A percentile compares a stretch with the other conserved stretches of the same genome.
These are phyloP conservation scores for Podarcis siculus DNA, from an alignment of 2,797 vertebrate genomes.

Conservation along the genomic window DNA sequence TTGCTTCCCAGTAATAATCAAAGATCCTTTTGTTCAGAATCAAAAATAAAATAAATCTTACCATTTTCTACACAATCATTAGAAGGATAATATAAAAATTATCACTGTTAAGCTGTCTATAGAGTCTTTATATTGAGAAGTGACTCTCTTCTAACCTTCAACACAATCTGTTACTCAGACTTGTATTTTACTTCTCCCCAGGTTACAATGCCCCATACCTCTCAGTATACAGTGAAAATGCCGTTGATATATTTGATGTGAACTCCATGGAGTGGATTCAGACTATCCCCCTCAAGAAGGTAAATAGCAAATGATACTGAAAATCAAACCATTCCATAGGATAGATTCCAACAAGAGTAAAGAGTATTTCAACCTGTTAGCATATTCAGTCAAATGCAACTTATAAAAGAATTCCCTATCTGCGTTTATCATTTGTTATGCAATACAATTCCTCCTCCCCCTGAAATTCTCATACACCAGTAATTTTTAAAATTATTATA, in stretches of 20 bases:
- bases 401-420: not conserved
- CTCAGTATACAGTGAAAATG: constrained; percentile 97
- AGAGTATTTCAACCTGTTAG: not conserved
- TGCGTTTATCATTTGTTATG: not conserved
- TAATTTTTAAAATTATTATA: too few species aligned
- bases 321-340: not conserved
- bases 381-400: not conserved
- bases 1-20: constrained; percentile 15
- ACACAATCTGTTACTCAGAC: not conserved
- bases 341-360: not conserved
- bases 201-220: constrained; percentile 99
- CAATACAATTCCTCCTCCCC: not conserved
- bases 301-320: constrained; percentile 56
- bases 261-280: constrained; percentile 99
- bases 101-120: not conserved
- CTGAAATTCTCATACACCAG: not conserved
- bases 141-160: not conserved
- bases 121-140: not conserved
- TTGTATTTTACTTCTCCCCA: constrained; percentile 59
- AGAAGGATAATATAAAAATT: not conserved
- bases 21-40: not conserved
- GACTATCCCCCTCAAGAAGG: constrained; percentile 97
- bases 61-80: constrained; percentile 18
- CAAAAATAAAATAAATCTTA: not conserved
- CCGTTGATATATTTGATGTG: constrained; percentile 95